A percentile compares a stretch with the other conserved stretches of the same genome.
These are phyloP conservation scores for Caprella mutica DNA, from an alignment of 2,888 invertebrate genomes.

Conservation along the genomic window DNA sequence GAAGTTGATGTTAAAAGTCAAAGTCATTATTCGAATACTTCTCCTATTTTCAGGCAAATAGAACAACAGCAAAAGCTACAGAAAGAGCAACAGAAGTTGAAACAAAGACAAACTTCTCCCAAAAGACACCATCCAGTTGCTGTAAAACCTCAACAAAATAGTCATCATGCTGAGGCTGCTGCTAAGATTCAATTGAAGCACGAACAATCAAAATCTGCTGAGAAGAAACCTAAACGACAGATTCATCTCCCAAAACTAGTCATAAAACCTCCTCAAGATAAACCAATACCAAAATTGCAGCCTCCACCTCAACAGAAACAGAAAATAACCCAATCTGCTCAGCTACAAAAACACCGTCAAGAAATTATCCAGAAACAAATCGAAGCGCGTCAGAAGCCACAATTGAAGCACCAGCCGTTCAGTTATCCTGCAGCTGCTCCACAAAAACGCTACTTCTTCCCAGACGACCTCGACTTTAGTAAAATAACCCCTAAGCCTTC, in stretches of 20 bases:
- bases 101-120: not conserved
- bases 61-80: conserved; percentile 10
- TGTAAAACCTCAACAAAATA: not conserved
- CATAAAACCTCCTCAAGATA: not conserved
- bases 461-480: conserved; percentile 2
- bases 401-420: not conserved
- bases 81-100: not conserved
- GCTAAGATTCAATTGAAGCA: not conserved
- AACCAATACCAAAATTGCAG: not conserved
- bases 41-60: conserved; percentile 3
- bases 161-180: no score
- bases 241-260: not conserved
- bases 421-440: not conserved
- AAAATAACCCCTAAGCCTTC: no score
- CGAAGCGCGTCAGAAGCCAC: no score
- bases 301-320: conserved; percentile 6
- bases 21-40: conserved; percentile 5
- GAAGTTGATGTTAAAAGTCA: no score
- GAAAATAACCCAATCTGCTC: no score
- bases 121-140: not conserved
- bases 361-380: not conserved
- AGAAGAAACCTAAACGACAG: not conserved
- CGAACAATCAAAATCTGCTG: no score
- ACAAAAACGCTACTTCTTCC: conserved; percentile 7
- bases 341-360: conserved; percentile 1